Base-by-base conservation (phyloP, 2,888 invertebrate genomes). In the Cabera pusaria region DNA sequence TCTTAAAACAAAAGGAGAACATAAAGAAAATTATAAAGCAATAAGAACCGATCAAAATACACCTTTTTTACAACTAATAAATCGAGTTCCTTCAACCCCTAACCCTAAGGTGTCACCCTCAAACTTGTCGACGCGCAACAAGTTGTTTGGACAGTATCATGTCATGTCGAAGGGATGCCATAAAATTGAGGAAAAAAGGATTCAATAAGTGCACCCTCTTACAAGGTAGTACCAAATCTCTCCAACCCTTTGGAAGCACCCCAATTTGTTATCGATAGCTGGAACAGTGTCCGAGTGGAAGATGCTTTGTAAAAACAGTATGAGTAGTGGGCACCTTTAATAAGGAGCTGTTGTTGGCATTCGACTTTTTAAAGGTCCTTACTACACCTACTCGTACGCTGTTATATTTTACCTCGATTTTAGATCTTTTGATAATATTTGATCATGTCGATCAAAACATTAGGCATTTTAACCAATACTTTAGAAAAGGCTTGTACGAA, bases 181-280 rank as follows among this genome's bases (percentile, higher is more conserved):
- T 53, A 48, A 53, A 50, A 53, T 42, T 40, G 42, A 27, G 37
- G 38, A 44, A 53, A 50, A 53, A 50, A 50, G 46, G 48, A 50
- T 50, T 53, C 50, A 50, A 53, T 53, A 53, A 50, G 50, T 48
- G 44, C 50, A 44, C 50, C 52, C 62, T 61, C 40, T 74, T 74
- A 73, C 72, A 75, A 75, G 63, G 72, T 63, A 66, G 64, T 68
- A 53, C 60, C 63, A 58, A 66, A 70, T 71, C 68, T 63, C 67
- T 57, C 59, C 68, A 72, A 77, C 77, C 79, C 74, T 72, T 78
- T 69, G 69, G 68, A 69, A 73, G 66, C 63, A 68, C 82, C 84
- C 82, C 78, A 83, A 84, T 83, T 85, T 82, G 80, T 69, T 77
- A 84, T 86, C 82, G 84, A 86, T 85, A 85, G 78, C 66, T 73